A percentile compares a stretch with the other conserved stretches of the same genome.
phyloP scores from a whole-genome alignment of 2,888 invertebrate species.

The Leucoma salicis region DNA sequence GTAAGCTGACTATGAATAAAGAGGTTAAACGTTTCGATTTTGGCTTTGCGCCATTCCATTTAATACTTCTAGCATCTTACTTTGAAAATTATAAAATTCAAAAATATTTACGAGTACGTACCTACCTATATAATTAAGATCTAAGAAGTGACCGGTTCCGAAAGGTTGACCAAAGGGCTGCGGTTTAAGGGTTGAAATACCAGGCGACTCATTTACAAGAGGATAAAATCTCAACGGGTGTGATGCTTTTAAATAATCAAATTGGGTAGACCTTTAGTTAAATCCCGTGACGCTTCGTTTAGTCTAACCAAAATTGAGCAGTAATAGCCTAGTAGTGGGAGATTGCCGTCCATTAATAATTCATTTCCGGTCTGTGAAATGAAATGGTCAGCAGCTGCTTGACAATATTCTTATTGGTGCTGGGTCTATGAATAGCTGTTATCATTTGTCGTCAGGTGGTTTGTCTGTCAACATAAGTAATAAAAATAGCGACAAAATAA shows the following conservation, averaged over 20 bases:
- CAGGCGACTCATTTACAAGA: slow-evolving; percentile 12
- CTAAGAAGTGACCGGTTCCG: slow-evolving; percentile 21
- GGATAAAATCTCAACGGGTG: slow-evolving; percentile 7
- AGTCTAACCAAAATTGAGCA: neutral
- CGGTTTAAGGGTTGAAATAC: slow-evolving; percentile 19
- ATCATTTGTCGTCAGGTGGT: no score
- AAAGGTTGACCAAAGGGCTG: slow-evolving; percentile 13
- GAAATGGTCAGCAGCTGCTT: no score
- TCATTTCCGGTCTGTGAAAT: no score
- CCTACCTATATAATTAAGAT: slow-evolving; percentile 27
- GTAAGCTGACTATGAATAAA: slow-evolving; percentile 62
- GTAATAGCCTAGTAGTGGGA: no score
- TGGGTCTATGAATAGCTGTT: no score
- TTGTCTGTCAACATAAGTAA: neutral
- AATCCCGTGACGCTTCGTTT: slow-evolving; percentile 1
- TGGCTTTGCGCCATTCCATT: slow-evolving; percentile 56
- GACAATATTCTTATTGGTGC: no score
- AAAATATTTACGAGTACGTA: neutral
- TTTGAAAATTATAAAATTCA: neutral
- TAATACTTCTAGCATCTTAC: slow-evolving; percentile 38
- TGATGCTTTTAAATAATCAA: slow-evolving; percentile 14
- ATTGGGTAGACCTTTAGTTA: slow-evolving; percentile 7
- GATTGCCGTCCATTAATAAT: no score
- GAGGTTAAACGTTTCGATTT: slow-evolving; percentile 51
- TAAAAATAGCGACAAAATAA: neutral